Conservation (phyloP, 2,113 vertebrate species). For the Tylochromis polylepis region DNA sequence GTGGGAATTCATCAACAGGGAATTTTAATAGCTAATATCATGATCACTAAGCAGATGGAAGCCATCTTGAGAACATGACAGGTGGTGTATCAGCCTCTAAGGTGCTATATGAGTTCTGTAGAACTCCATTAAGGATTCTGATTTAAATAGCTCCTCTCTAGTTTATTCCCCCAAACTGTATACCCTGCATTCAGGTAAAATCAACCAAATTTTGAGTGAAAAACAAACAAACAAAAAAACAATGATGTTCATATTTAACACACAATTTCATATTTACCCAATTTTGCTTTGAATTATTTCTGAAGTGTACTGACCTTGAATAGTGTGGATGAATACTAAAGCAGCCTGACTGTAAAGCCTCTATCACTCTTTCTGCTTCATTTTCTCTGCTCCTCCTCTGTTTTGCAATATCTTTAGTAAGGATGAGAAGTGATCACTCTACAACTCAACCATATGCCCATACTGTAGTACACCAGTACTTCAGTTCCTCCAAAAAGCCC, state of each 20-base stretch:
- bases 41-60: slow-evolving; percentile 15
- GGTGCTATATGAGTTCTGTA: not conserved
- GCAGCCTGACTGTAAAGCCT: not conserved
- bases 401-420: not conserved
- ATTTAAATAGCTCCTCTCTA: not conserved
- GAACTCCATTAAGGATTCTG: not conserved
- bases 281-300: slow-evolving; percentile 5
- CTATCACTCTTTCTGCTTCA: not conserved
- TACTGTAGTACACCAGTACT: slow-evolving; percentile 29
- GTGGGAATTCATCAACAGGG: not conserved
- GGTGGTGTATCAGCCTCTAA: slow-evolving; percentile 17
- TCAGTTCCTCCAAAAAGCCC: slow-evolving; percentile 27
- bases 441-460: slow-evolving; percentile 6
- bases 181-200: not conserved
- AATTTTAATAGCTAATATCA: slow-evolving; percentile 25
- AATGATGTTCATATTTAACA: not conserved
- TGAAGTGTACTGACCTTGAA: slow-evolving; percentile 25
- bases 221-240: not conserved
- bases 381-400: not conserved
- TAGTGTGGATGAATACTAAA: slow-evolving; percentile 17
- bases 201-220: not conserved
- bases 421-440: slow-evolving; percentile 11
- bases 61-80: not conserved
- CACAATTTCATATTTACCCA: not conserved
- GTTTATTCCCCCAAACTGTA: not conserved